Evolutionary conservation across 1,140 invertebrate species (phyloP).

Genomic region (Chionoecetes opilio): DNA sequence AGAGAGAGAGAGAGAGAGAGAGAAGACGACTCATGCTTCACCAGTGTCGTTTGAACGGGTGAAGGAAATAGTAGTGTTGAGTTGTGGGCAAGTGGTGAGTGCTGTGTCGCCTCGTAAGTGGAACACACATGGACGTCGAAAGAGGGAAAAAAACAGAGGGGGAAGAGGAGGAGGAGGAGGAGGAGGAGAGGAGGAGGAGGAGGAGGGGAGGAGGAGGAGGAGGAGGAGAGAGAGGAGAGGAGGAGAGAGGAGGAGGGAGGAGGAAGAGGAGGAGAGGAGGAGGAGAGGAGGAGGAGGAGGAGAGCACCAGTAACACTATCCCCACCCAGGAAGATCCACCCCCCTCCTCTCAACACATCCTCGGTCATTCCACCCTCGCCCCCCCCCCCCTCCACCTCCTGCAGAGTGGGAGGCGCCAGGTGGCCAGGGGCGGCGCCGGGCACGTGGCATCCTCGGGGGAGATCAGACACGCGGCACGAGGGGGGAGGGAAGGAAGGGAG

Average conservation of each 20-base stretch:
- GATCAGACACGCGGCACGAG: not conserved
- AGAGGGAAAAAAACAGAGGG: not conserved
- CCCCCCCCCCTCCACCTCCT: conserved; percentile 31
- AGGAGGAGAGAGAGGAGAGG: not conserved
- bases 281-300: not conserved
- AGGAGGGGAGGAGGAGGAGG: not conserved
- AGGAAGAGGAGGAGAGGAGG: not conserved
- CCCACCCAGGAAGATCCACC: conserved; percentile 49
- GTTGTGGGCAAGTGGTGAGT: not conserved
- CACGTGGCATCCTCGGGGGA: conserved; percentile 58
- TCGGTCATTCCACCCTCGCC: not conserved
- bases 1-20: no score
- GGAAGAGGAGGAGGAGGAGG: not conserved
- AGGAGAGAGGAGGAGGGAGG: not conserved
- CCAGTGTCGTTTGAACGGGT: not conserved
- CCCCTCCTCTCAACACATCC: not conserved
- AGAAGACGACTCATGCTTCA: not conserved
- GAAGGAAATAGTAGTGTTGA: not conserved
- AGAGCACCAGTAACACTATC: conserved; percentile 49
- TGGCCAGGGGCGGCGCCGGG: conserved; percentile 50
- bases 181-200: not conserved
- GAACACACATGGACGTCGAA: not conserved
- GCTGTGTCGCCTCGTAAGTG: not conserved
- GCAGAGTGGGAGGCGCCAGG: conserved; percentile 62
- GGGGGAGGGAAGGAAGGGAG: not conserved